phyloP scores from a whole-genome alignment of 92 coral and sea anemone genomes.

The Meandrina meandrites region DNA sequence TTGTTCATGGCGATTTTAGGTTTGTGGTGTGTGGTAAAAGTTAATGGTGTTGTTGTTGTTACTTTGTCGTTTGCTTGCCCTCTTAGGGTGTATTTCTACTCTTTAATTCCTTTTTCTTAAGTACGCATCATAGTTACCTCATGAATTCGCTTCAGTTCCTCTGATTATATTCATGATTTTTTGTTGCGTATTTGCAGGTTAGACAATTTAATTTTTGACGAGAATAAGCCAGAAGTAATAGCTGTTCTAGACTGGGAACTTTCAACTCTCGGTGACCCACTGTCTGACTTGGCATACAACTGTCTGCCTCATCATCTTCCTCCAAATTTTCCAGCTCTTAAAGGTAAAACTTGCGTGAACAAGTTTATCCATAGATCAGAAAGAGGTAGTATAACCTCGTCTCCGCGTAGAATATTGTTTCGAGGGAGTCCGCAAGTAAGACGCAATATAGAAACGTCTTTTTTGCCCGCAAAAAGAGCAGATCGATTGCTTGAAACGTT shows the following conservation, averaged over 20 bases:
- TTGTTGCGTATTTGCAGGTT: slow-evolving; percentile 52
- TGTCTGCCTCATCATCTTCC: slow-evolving; percentile 92
- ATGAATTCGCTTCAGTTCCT: not conserved
- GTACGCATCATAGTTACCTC: not conserved
- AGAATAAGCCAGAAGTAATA: slow-evolving; percentile 82
- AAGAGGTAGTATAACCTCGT: no score
- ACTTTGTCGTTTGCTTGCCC: not conserved
- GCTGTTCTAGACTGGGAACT: slow-evolving; percentile 98
- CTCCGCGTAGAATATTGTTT: no score
- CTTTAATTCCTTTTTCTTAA: no score
- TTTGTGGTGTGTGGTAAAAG: slow-evolving; percentile 4
- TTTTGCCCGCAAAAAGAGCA: no score
- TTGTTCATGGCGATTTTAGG: slow-evolving; percentile 98
- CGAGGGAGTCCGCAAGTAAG: no score
- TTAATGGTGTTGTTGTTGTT: not conserved
- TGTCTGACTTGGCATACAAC: slow-evolving; percentile 92
- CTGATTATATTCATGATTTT: no score
- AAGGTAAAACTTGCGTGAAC: slow-evolving; percentile 50
- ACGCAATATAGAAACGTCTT: no score
- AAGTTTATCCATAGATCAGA: not conserved
- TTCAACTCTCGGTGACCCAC: slow-evolving; percentile 93
- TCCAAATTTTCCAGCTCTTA: slow-evolving; percentile 75
- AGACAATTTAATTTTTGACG: slow-evolving; percentile 90
- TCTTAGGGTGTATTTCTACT: not conserved
- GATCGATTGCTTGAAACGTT: no score